phyloP scores from a whole-genome alignment of 2,113 vertebrate species.

The Coryphaenoides rupestris region DNA sequence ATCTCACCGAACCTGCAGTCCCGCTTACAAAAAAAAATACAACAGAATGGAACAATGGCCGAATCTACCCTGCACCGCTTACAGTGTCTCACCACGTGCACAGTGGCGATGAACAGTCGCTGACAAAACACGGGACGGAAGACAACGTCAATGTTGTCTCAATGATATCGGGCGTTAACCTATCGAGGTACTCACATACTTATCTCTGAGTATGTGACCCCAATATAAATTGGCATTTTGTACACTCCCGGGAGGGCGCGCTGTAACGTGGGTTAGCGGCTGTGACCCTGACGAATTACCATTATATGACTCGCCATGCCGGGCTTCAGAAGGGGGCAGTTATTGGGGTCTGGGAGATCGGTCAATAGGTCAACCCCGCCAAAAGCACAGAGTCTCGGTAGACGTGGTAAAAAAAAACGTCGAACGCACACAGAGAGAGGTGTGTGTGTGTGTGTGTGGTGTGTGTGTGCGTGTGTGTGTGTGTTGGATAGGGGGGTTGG shows the following conservation, averaged over 20 bases:
- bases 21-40: too few relatives aligned
- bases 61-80: too few relatives aligned
- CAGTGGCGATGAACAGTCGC: too few relatives aligned
- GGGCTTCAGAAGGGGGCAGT: constrained; percentile 34
- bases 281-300: constrained; percentile 46
- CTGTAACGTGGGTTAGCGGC: constrained; percentile 32
- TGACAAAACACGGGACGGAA: too few relatives aligned
- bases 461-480: too few relatives aligned
- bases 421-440: constrained; percentile 39
- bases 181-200: neutral
- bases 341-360: constrained; percentile 54
- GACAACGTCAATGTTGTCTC: too few relatives aligned
- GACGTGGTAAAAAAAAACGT: constrained; percentile 55
- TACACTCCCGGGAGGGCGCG: constrained; percentile 32
- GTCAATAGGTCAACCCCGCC: constrained; percentile 64
- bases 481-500: neutral
- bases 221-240: neutral
- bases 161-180: too few relatives aligned
- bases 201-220: constrained; percentile 3
- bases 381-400: constrained; percentile 51
- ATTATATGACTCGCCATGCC: constrained; percentile 51
- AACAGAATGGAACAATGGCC: too few relatives aligned
- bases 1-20: too few relatives aligned
- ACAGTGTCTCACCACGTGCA: too few relatives aligned
- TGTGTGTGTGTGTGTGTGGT: too few relatives aligned